Evolutionary conservation across 1,140 invertebrate species (phyloP).

Genomic region (Sogatella furcifera): DNA sequence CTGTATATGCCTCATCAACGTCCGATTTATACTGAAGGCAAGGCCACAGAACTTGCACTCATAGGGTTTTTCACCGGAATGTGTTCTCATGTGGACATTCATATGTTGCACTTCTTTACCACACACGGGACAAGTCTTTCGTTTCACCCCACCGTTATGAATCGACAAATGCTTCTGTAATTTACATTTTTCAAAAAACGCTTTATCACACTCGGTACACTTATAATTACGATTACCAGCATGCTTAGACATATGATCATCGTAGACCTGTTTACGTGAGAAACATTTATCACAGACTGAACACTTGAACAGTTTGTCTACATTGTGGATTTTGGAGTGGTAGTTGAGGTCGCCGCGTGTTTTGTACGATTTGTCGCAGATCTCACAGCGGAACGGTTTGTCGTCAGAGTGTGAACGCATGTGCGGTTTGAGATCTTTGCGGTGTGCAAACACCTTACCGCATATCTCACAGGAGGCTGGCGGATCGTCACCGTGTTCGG

Average conservation of each 20-base stretch:
- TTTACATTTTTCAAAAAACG: neutral
- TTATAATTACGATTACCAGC: conserved; percentile 3
- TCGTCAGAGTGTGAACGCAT: conserved; percentile 56
- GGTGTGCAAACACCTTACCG: conserved; percentile 63
- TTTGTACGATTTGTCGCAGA: conserved; percentile 44
- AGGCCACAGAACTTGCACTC: conserved; percentile 27
- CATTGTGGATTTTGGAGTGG: conserved; percentile 10
- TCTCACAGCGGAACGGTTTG: conserved; percentile 60
- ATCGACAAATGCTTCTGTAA: conserved; percentile 14
- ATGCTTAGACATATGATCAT: conserved; percentile 10
- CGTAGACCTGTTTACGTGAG: neutral
- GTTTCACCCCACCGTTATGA: conserved; percentile 35
- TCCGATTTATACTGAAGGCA: conserved; percentile 17
- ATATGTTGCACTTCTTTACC: conserved; percentile 53
- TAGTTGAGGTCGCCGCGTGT: conserved; percentile 11
- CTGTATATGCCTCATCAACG: conserved; percentile 20
- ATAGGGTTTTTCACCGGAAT: conserved; percentile 43
- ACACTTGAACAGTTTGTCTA: conserved; percentile 9
- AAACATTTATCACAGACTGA: conserved; percentile 6
- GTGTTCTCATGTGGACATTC: conserved; percentile 59
- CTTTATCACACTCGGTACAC: conserved; percentile 6
- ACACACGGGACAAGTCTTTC: conserved; percentile 58
- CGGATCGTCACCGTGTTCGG: conserved; percentile 16
- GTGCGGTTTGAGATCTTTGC: conserved; percentile 63
- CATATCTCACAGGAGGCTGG: conserved; percentile 38